phyloP scores from a whole-genome alignment of 1,140 invertebrate species.

The Cherax destructor region DNA sequence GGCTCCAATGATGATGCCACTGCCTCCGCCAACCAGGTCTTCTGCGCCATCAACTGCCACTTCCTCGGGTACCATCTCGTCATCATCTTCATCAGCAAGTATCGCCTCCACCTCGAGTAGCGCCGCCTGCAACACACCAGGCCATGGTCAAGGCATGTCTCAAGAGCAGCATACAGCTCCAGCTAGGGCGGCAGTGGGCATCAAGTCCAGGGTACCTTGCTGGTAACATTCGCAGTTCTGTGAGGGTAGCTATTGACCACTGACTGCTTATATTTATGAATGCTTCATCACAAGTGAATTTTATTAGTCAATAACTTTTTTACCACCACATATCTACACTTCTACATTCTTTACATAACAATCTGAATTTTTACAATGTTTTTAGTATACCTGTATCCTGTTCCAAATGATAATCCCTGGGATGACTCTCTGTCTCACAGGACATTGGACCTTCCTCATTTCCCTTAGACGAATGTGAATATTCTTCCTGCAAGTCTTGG shows the following conservation, averaged over 20 bases:
- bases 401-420: constrained; percentile 27
- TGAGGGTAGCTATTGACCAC: neutral
- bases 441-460: constrained; percentile 16
- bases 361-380: constrained; percentile 1
- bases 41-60: constrained; percentile 21
- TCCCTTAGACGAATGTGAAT: neutral
- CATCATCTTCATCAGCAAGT: constrained; percentile 58
- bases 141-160: constrained; percentile 59
- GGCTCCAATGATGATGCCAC: constrained; percentile 22
- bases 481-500: constrained; percentile 30
- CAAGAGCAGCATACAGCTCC: constrained; percentile 40
- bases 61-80: constrained; percentile 27
- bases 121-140: constrained; percentile 67
- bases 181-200: constrained; percentile 47
- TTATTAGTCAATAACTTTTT: neutral
- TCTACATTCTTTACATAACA: constrained; percentile 6
- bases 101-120: constrained; percentile 60
- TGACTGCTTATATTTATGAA: neutral
- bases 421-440: constrained; percentile 38
- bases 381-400: constrained; percentile 21
- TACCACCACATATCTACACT: neutral
- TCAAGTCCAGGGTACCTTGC: constrained; percentile 22
- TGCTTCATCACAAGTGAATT: neutral
- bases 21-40: constrained; percentile 12
- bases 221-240: constrained; percentile 13